Conservation (phyloP, 2,888 invertebrate genomes). For the Panopea generosa region DNA sequence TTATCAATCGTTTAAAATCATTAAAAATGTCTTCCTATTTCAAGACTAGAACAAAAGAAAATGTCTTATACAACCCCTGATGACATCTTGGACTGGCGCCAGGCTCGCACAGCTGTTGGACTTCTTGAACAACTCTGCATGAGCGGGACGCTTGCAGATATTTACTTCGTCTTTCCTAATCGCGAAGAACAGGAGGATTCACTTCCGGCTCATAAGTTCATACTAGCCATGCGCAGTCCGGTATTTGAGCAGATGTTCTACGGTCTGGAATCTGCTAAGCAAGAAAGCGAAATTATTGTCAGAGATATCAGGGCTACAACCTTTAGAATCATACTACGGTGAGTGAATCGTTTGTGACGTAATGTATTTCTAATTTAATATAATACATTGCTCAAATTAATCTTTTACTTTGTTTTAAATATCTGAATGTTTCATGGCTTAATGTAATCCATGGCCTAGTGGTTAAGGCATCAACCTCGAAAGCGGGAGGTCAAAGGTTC, state of each 20-base stretch:
- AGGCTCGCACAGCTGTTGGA: constrained; percentile 29
- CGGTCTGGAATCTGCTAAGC: constrained; percentile 47
- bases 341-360: too few species aligned
- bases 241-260: constrained; percentile 60
- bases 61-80: too few species aligned
- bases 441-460: too few species aligned
- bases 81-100: constrained; percentile 56
- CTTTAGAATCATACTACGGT: constrained; percentile 51
- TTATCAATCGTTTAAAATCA: too few species aligned
- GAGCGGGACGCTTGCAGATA: constrained; percentile 55
- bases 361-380: too few species aligned
- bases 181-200: constrained; percentile 55
- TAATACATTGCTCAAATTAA: too few species aligned
- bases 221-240: constrained; percentile 63
- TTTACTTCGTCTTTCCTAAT: constrained; percentile 63
- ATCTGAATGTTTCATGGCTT: too few species aligned
- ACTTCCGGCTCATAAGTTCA: constrained; percentile 62
- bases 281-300: constrained; percentile 44
- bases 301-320: constrained; percentile 55
- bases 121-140: constrained; percentile 57
- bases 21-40: too few species aligned
- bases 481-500: too few species aligned
- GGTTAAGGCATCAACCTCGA: too few species aligned
- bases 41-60: too few species aligned
- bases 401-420: too few species aligned